Evolutionary conservation across 2,113 vertebrate species (phyloP), one percentile per base, ranked within the genome.

Genomic region (Pagrus major): DNA sequence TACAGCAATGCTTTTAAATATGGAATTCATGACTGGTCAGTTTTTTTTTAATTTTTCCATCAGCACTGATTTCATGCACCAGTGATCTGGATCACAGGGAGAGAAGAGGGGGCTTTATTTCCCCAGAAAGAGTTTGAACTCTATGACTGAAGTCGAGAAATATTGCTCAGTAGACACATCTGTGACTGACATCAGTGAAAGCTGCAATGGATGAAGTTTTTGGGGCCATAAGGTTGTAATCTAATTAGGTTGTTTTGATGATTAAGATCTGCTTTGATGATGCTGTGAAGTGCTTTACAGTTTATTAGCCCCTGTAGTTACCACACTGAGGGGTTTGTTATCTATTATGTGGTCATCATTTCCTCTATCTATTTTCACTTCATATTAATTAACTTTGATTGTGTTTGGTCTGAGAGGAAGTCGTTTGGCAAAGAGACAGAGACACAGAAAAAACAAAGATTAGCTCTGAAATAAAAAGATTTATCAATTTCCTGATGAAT

Each of bases 21-120:
- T 68, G 56, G 80, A 86, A 88, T 88, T 82, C 37, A 69, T 84
- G 82, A 81, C 49, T 61, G 70, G 70, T 86, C 56, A 5, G 70
- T 37, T 58, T 74, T 76, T 69, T 58, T 16, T 31, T n/a, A n/a
- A 18, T 16, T 46, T 70, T 71, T 85, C 75, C 78, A 66, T 88
- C 56, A 73, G 71, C 44, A 18, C 18, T 75, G 76, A 85, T 86
- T 83, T 76, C 51, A 78, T 10, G 78, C 76, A 27, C 41, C 25
- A 6, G 71, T 76, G 66, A 47, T 89, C 61, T 85, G 58, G 78
- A 83, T 64, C 31, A 6, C 35, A 12, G 56, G 10, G 42, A 25
- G 69, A 58, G 23, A 49, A 31, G 55, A 60, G 9, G 21, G 31
- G 25, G 16, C 18, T 61, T 77, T 35, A 59, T 52, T 83, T 72